Base-by-base conservation (phyloP, 2,113 vertebrate genomes). In the Cheilinus undulatus region DNA sequence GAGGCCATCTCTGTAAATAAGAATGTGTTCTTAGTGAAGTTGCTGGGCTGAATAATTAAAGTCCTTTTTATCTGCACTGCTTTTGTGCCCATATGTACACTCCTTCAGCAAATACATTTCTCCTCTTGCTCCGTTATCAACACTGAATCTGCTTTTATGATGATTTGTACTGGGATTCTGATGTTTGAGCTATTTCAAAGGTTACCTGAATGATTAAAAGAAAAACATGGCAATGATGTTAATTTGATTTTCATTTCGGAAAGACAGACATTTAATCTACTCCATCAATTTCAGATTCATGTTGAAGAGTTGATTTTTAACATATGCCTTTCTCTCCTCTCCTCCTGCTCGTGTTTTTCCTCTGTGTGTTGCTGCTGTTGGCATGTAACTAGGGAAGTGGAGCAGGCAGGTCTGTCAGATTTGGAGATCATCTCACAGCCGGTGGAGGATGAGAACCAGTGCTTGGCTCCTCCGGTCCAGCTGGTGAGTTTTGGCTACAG, bases 341-440 rank as follows among this genome's bases (percentile, higher is more conserved):
- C 7, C 67, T 23, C 74, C 51, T 45, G 36, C 13, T 28, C 59
- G 20, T 81, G 52, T 22, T n/a, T 53, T 32, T 7, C 69, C 26
- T 73, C 20, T 64, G 46, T 72, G 6, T 80, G 40, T 14, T 56
- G 57, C 59, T 82, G 62, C 24, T 68, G 63, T 54, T 72, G 76
- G 65, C 71, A 28, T 80, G 49, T 19, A 52, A 66, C 58, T 52
- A 91, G 89, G 59, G 88, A 78, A 52, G 71, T 77, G 84, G 86
- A 91, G 84, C 95, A 94, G 92, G 89, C 93, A 0, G 88, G 94
- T 78, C 87, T 95, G 88, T 95, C 96, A 0, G 97, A 99, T 91
- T 94, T 98, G 85, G 97, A 98, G 93, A 95, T 97, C 82, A 97
- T 99, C 93, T 98, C 97, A 13, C 97, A 98, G 45, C 96, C 96